Percentiles rank a stretch among this genome's conserved stretches.
Conservation (phyloP, 2,113 vertebrate species). For the Lontra canadensis region DNA sequence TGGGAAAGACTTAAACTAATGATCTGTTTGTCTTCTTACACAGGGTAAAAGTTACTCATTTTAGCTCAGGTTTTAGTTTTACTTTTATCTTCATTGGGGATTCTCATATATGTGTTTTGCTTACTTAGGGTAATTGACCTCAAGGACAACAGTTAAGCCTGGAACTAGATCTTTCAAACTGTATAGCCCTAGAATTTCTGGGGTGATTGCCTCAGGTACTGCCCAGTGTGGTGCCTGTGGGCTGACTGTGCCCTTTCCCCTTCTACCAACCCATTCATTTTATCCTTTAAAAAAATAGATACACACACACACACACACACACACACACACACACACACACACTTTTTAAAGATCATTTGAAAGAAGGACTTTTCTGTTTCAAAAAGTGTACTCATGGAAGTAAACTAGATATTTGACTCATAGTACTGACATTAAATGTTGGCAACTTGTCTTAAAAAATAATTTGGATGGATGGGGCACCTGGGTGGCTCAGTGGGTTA, state of each 20-base stretch:
- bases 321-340: too few relatives aligned
- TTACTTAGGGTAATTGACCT: background rate
- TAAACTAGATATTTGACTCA: background rate
- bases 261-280: background rate
- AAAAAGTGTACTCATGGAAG: background rate
- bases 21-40: background rate
- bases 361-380: background rate
- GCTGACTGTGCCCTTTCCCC: background rate
- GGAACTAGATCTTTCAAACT: background rate
- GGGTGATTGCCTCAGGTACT: background rate
- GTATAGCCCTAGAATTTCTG: background rate
- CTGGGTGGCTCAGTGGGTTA: too few relatives aligned
- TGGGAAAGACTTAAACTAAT: background rate
- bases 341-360: conserved; percentile 15
- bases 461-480: background rate
- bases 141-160: background rate
- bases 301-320: too few relatives aligned
- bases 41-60: background rate
- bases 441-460: background rate
- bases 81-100: background rate
- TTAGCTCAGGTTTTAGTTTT: background rate
- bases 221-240: background rate
- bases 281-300: background rate
- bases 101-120: background rate
- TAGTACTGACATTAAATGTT: background rate